Percentiles rank a stretch among this genome's conserved stretches.
phyloP scores from a whole-genome alignment of 2,797 vertebrate species.

The Alcedo atthis region DNA sequence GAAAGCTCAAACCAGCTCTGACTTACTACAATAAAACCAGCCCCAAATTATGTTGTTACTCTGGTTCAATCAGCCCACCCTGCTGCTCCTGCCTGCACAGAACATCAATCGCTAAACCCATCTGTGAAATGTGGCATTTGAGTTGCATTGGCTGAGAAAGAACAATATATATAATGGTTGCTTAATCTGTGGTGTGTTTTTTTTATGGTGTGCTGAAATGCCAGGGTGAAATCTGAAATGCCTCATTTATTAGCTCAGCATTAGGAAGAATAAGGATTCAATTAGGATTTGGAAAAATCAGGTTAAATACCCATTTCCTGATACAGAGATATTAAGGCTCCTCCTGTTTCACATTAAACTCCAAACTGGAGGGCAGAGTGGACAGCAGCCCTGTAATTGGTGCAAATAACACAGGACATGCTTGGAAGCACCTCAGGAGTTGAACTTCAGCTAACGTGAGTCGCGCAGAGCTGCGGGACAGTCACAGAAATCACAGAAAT shows the following conservation, averaged over 20 bases:
- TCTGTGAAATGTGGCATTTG: background rate
- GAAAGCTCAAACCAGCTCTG: background rate
- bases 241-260: slow-evolving; percentile 37
- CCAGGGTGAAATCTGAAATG: slow-evolving; percentile 20
- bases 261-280: slow-evolving; percentile 30
- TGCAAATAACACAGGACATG: background rate
- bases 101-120: background rate
- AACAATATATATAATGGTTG: background rate
- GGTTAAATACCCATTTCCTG: slow-evolving; percentile 52
- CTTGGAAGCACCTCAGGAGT: background rate
- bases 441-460: background rate
- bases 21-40: background rate
- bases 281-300: slow-evolving; percentile 43
- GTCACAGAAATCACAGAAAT: background rate
- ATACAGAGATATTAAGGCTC: background rate
- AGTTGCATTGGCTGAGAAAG: background rate
- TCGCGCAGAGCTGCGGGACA: background rate
- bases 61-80: slow-evolving; percentile 5
- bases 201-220: slow-evolving; percentile 6
- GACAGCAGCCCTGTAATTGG: background rate
- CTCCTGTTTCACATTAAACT: slow-evolving; percentile 29
- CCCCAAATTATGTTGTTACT: background rate
- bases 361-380: slow-evolving; percentile 20
- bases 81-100: background rate
- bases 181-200: background rate